Evolutionary conservation across 92 coral and sea anemone genomes (phyloP), one percentile per base, ranked within the genome.

Genomic region (Desmophyllum pertusum): DNA sequence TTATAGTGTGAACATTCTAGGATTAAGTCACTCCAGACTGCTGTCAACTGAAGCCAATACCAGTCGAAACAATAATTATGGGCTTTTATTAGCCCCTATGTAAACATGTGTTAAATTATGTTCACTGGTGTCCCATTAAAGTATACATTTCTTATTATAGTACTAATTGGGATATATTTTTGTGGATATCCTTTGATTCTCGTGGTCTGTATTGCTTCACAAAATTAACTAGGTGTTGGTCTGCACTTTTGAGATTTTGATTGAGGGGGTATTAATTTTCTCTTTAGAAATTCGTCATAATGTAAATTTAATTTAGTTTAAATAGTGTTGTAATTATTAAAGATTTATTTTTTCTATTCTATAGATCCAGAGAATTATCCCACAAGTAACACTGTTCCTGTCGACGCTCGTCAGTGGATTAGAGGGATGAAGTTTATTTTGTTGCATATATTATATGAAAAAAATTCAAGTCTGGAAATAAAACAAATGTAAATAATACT

Each of bases 351-450:
- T 36, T 52, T 31, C 6, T 35, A 0, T 50, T 19, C 33, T 53
- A 10, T 53, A 75, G 79, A 51, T 75, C 79, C 65, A 18, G 30
- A 23, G 36, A 75, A 75, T 53, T 52, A 52, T 75, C 19, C 1
- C 79, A 52, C 46, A 36, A 64, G 73, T 23, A 37, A 51, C 21
- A 51, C 43, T 13, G 33, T 36, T 45, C 25, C 10, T 52, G 64
- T 75, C 2, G 1, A 72, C 38, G 25, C 77, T n/a, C 1, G 59
- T 13, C 55, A 27, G 35, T 45, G 40, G 29, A 30, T 5, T 23
- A 6, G 35, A 9, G 33, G 79, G 52, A 75, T 75, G 30, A 23
- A 36, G 29, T 33, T 75, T 51, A 53, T 51, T n/a, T 19, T 75
- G 79, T 52, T 50, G 79, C 37, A 51, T 9, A 75, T 53, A 75